These are phyloP conservation scores for Pseudorasbora parva DNA, from an alignment of 2,113 vertebrate genomes.

Conservation along the genomic window DNA sequence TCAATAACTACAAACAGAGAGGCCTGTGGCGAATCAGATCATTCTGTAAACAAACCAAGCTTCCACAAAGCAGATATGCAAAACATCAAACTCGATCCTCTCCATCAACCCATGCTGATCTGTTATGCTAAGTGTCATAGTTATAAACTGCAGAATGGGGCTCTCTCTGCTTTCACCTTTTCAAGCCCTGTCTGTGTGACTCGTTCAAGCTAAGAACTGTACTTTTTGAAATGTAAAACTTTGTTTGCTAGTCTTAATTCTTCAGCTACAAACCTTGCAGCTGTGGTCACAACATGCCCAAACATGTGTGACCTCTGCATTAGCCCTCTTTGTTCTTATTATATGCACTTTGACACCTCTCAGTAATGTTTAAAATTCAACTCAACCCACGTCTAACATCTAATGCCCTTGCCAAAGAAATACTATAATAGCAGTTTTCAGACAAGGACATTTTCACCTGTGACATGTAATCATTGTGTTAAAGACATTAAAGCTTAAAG, in stretches of 20 bases:
- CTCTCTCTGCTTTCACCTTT: background rate
- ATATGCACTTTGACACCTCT: constrained; percentile 62
- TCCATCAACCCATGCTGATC: background rate
- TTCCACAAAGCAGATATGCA: constrained; percentile 36
- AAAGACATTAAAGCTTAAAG: background rate
- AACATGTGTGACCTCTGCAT: constrained; percentile 55
- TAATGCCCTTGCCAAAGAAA: background rate
- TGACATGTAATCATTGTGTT: constrained; percentile 2
- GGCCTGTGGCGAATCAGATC: constrained; percentile 18
- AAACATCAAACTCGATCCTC: background rate
- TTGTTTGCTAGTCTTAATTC: constrained; percentile 5
- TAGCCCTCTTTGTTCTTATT: constrained; percentile 64
- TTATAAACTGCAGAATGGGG: background rate
- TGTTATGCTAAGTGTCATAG: background rate
- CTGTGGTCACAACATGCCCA: constrained; percentile 51
- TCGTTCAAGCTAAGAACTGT: background rate
- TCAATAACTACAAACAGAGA: constrained; percentile 36
- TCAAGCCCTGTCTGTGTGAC: background rate
- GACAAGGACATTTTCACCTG: background rate
- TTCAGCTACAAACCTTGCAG: constrained; percentile 34
- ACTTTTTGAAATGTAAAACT: background rate
- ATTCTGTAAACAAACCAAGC: constrained; percentile 45
- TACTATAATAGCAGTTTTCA: background rate
- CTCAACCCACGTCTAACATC: background rate
- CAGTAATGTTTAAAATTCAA: constrained; percentile 20